Evolutionary conservation across 2,113 vertebrate species (phyloP).

Genomic region (Aldabrachelys gigantea): DNA sequence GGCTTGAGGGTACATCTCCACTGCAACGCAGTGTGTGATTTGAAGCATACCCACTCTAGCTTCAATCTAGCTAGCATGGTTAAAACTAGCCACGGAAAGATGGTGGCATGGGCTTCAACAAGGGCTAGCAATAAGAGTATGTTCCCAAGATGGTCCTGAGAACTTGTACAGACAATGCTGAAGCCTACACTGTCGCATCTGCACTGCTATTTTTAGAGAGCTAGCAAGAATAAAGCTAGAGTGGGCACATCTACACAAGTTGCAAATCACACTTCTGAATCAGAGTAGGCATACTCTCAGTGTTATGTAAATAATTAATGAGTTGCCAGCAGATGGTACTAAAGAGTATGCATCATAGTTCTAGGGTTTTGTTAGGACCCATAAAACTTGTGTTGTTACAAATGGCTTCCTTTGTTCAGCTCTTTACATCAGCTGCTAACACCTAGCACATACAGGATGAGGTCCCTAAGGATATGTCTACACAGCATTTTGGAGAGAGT

Average conservation of each 20-base stretch:
- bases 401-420: not conserved
- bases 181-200: not conserved
- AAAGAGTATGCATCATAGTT: not conserved
- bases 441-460: not conserved
- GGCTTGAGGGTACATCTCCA: not conserved
- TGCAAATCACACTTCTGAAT: not conserved
- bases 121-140: not conserved
- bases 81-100: too few relatives aligned
- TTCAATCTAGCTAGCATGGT: not conserved
- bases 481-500: not conserved
- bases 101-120: too few relatives aligned
- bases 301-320: not conserved
- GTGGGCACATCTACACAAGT: not conserved
- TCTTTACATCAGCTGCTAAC: not conserved
- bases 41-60: not conserved
- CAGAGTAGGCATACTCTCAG: not conserved
- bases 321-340: not conserved
- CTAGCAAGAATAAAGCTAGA: not conserved
- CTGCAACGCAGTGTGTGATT: not conserved
- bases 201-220: not conserved
- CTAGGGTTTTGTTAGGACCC: not conserved
- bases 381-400: not conserved
- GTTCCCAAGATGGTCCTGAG: not conserved
- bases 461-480: too few relatives aligned
- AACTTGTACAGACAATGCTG: not conserved